Percentiles rank a stretch among this genome's conserved stretches.
phyloP scores from a whole-genome alignment of 2,797 vertebrate genomes.

The Morus bassanus region DNA sequence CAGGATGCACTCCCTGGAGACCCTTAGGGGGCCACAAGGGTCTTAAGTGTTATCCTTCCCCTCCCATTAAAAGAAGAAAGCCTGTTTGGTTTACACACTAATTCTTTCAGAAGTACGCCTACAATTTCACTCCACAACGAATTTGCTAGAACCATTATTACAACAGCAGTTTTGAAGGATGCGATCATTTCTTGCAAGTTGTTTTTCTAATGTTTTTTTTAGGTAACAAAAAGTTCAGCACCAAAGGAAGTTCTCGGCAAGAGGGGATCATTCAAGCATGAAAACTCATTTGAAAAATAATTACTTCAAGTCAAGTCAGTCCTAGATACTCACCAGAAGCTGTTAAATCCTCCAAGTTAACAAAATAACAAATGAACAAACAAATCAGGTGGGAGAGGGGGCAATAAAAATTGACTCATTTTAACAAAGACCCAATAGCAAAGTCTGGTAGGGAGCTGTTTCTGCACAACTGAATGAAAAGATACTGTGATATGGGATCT shows the following conservation, averaged over 20 bases:
- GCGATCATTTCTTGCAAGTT: not conserved
- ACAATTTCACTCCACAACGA: not conserved
- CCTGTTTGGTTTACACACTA: not conserved
- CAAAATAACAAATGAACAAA: not conserved
- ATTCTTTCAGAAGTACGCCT: not conserved
- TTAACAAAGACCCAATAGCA: not conserved
- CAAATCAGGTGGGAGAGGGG: not conserved
- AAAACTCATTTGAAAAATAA: conserved; percentile 43
- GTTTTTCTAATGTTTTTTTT: not conserved
- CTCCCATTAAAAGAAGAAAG: not conserved
- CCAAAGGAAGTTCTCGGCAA: not conserved
- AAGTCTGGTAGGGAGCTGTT: not conserved
- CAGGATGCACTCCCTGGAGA: not conserved
- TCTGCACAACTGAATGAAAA: not conserved
- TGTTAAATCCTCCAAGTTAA: not conserved
- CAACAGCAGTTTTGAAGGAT: not conserved
- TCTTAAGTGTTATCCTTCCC: not conserved
- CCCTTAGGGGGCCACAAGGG: not conserved
- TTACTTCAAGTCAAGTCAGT: not conserved
- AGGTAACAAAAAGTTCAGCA: not conserved
- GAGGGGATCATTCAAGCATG: not conserved
- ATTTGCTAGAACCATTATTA: not conserved
- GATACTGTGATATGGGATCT: not conserved
- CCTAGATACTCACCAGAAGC: not conserved
- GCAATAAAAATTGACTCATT: not conserved